Conservation (phyloP, 2,797 vertebrate genomes). For the Falco concolor region DNA sequence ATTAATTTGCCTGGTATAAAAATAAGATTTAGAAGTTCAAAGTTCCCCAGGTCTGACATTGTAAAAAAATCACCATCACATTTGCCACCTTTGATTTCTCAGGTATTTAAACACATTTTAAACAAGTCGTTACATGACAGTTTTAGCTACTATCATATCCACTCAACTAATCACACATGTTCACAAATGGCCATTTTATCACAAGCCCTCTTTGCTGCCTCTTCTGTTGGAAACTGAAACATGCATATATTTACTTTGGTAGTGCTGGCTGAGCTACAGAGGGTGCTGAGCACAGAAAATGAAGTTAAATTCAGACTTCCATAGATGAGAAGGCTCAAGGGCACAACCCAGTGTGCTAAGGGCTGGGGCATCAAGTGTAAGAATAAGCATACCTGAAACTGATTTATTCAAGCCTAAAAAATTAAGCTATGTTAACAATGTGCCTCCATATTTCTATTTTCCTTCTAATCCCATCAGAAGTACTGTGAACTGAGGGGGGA, state of each 20-base stretch:
- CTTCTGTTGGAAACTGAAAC: neutral
- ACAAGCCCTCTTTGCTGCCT: neutral
- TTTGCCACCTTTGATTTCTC: neutral
- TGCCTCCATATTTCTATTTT: neutral
- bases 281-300: neutral
- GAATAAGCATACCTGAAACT: neutral
- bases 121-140: neutral
- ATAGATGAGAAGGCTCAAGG: neutral
- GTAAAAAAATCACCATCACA: neutral
- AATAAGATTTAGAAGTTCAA: neutral
- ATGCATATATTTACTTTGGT: neutral
- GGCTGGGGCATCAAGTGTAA: neutral
- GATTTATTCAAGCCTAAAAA: neutral
- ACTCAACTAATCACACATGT: neutral
- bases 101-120: neutral
- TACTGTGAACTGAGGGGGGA: neutral
- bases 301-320: neutral
- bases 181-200: neutral
- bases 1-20: neutral
- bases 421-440: neutral
- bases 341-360: neutral
- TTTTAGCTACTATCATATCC: neutral
- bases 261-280: neutral
- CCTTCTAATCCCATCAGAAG: constrained; percentile 32
- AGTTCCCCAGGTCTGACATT: neutral